These are phyloP conservation scores for Omphaloscelis lunosa DNA, from an alignment of 2,888 invertebrate species.

Conservation along the genomic window DNA sequence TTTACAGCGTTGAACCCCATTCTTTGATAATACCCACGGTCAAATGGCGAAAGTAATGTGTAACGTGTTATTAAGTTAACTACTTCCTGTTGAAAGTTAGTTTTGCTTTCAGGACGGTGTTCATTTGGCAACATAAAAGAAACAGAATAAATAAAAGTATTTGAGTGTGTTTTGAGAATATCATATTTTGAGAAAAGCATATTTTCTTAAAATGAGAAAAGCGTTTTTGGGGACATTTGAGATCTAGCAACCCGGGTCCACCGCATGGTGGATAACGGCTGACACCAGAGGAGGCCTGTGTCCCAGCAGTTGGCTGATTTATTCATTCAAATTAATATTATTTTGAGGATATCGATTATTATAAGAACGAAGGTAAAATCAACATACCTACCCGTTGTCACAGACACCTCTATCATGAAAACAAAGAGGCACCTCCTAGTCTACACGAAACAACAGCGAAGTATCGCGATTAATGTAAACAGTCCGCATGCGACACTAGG, in stretches of 20 bases:
- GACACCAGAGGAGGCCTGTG: no score
- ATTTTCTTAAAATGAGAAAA: not conserved
- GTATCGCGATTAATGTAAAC: slow-evolving; percentile 68
- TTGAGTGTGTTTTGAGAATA: not conserved
- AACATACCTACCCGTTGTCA: no score
- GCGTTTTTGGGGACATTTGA: no score
- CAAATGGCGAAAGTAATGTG: slow-evolving; percentile 10
- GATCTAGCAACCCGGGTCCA: no score
- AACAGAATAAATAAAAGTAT: not conserved
- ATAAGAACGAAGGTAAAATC: not conserved
- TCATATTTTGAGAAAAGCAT: not conserved
- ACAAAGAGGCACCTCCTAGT: slow-evolving; percentile 39
- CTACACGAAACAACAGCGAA: slow-evolving; percentile 59
- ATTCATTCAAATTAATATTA: no score
- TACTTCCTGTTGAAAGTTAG: slow-evolving; percentile 3
- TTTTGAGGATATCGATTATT: not conserved
- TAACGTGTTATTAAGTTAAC: not conserved
- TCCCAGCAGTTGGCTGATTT: no score
- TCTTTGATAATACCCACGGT: slow-evolving; percentile 15
- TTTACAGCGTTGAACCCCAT: slow-evolving; percentile 13
- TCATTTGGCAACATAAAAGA: not conserved
- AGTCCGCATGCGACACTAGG: slow-evolving; percentile 61
- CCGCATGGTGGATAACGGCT: no score
- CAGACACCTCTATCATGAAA: slow-evolving; percentile 8
- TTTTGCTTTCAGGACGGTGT: not conserved